Conservation (phyloP, 2,797 vertebrate species). For the Myotis daubentonii region DNA sequence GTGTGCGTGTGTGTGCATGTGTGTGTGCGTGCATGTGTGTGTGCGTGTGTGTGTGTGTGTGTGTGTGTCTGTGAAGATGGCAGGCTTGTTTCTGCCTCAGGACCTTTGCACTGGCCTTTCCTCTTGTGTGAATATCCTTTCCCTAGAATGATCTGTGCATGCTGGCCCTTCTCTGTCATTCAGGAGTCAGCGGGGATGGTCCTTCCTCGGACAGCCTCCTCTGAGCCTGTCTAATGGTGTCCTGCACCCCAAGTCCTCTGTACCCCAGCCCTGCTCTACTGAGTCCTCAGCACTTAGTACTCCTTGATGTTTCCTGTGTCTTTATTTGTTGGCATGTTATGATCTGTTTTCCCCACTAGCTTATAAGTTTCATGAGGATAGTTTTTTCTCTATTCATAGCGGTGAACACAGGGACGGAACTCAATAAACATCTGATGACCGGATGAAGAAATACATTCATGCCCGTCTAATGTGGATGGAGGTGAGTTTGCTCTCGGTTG, state of each 20-base stretch:
- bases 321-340: neutral
- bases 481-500: neutral
- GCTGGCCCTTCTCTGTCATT: neutral
- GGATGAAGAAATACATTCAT: neutral
- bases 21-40: neutral
- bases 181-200: neutral
- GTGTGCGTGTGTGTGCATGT: no score
- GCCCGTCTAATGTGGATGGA: fast-evolving
- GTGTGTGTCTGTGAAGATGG: neutral
- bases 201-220: neutral
- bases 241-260: neutral
- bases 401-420: neutral
- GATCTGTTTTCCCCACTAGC: neutral
- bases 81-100: neutral
- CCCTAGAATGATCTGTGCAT: neutral
- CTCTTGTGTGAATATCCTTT: neutral
- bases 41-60: neutral
- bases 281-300: neutral
- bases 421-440: neutral
- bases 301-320: neutral
- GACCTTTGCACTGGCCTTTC: neutral
- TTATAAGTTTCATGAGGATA: neutral
- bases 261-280: fast-evolving
- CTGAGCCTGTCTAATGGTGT: neutral
- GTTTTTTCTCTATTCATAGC: neutral